Evolutionary conservation across 2,888 invertebrate genomes (phyloP), one percentile per base, ranked within the genome.

Genomic region (Sthenelais limicola): DNA sequence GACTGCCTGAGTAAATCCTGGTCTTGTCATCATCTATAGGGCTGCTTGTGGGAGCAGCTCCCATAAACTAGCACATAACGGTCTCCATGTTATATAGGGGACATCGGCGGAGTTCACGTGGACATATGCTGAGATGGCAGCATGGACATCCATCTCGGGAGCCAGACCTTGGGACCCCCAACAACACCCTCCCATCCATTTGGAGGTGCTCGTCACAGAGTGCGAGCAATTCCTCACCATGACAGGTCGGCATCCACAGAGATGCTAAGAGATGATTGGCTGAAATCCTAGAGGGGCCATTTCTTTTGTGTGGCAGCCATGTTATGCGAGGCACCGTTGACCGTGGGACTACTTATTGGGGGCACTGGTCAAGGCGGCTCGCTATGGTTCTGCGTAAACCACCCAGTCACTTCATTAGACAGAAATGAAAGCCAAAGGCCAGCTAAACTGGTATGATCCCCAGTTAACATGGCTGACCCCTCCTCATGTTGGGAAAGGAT

Each of bases 211-310:
- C 48, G 21, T 48, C 48, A n/a, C 48, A 48, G 48, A 24, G n/a
- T 21, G 48, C 9, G 24, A 3, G 4, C 49, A 52, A 3, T 52
- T 28, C 52, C n/a, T 30, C 21, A 21, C 52, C 52, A 12, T 21
- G 28, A 56, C 30, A 56, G 56, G 9, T 24, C 32, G n/a, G 56
- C 56, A 56, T 7, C 32, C 1, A 56, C 12, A 21, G 32, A 56
- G 21, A 3, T 30, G 30, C 18, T 56, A n/a, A 3, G n/a, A 56
- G 28, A 56, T 56, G 56, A 56, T 56, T 56, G 32, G 56, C 56
- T 56, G 56, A 56, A 32, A 30, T 56, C 56, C 56, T 56, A n/a
- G 12, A 15, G 32, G 32, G 56, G 56, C 28, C 18, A 18, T 56
- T 28, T 24, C 56, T 28, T 56, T 56, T 28, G 28, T 56, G 56